Conservation (phyloP, 2,888 invertebrate genomes). For the Octonoba sinensis region DNA sequence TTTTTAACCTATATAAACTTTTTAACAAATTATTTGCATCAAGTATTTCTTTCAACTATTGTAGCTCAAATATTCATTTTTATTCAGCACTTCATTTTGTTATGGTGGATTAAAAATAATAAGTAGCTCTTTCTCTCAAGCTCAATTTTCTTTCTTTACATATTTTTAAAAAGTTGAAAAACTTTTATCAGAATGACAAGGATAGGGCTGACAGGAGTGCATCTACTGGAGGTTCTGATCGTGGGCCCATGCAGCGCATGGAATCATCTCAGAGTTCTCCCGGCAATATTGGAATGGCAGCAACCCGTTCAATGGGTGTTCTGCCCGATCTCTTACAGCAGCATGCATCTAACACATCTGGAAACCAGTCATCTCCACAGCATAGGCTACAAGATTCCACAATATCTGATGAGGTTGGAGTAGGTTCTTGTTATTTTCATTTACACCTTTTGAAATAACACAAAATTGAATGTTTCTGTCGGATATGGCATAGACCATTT, state of each 20-base stretch:
- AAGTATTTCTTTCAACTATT: too few species aligned
- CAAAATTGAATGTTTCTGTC: neutral
- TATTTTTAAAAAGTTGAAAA: too few species aligned
- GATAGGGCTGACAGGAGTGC: constrained; percentile 44
- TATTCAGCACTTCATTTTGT: too few species aligned
- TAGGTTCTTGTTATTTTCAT: neutral
- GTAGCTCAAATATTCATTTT: too few species aligned
- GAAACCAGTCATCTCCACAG: constrained; percentile 79
- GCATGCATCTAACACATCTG: constrained; percentile 69
- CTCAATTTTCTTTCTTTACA: too few species aligned
- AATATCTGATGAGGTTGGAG: constrained; percentile 92
- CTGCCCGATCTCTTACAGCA: constrained; percentile 94
- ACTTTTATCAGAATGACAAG: constrained; percentile 38
- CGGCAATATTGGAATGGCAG: constrained; percentile 71
- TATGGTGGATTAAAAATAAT: too few species aligned
- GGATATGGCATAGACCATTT: neutral
- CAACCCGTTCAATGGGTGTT: constrained; percentile 88
- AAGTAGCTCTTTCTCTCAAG: too few species aligned
- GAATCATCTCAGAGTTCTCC: constrained; percentile 72
- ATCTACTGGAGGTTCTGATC: constrained; percentile 29
- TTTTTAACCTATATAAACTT: too few species aligned
- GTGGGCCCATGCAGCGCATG: constrained; percentile 70
- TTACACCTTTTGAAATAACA: neutral
- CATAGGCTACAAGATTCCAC: constrained; percentile 85
- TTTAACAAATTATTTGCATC: too few species aligned